Base-by-base conservation (phyloP, 2,888 invertebrate genomes). In the Cheilosia soror region DNA sequence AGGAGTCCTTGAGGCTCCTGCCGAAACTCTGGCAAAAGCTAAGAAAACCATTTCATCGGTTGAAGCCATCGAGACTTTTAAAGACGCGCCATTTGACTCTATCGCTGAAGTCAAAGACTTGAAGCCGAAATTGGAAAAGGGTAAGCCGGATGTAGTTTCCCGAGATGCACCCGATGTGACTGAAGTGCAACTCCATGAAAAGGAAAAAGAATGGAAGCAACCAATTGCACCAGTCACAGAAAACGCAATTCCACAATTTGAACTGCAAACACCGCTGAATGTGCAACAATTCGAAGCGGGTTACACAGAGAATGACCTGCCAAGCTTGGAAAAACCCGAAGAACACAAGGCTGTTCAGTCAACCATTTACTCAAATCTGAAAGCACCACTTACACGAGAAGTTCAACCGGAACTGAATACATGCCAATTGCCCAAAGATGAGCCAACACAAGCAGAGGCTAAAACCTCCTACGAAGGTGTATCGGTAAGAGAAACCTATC, bases 261-360 rank as follows among this genome's bases (percentile, higher is more conserved):
- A 89, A 9, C 87, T 95, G 1, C 94, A 95, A 88, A 93, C 94
- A 87, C 93, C 96, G 72, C 87, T 96, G 65, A 93, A 94, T 85
- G 90, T 96, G 4, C 93, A 92, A 66, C 94, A 96, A 91, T 94
- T 94, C 0, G 94, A 95, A 89, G 90, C 93, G 0, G 93, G 94
- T 42, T 96, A 97, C 91, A 94, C 93, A 86, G 96, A 96, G 92
- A 93, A 93, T 31, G 91, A 93, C 37, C 91, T 96, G 20, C 49
- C 90, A 29, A 85, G 15, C 4, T 29, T 92, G 15, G 89, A 90
- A 58, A 90, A 89, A 88, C 89, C 89, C 11, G 90, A 93, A 13
- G 68, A 87, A 7, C 90, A 90, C 58, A 55, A 29, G 2, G 90
- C 90, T 1, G 69, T 58, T 3, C 65, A 87, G 60, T 68, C 87